Percentiles rank a stretch among this genome's conserved stretches.
These are phyloP conservation scores for Pelosia muscerda DNA, from an alignment of 2,888 invertebrate genomes.

Conservation along the genomic window DNA sequence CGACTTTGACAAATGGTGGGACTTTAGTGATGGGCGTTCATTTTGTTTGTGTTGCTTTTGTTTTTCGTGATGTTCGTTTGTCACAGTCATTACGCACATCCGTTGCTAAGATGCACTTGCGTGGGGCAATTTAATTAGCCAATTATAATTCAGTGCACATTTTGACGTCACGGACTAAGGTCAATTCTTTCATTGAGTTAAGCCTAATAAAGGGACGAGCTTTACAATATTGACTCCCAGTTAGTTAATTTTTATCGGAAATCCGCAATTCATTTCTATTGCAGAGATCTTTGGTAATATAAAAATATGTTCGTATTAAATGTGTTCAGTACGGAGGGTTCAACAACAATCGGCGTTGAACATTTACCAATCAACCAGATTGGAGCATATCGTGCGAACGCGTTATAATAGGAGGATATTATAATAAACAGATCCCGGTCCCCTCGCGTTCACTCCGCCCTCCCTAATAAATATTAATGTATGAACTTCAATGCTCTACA, in stretches of 20 bases:
- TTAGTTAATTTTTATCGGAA: neutral
- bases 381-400: constrained; percentile 81
- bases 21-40: constrained; percentile 27
- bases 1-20: constrained; percentile 40
- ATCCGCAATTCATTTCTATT: neutral
- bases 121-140: constrained; percentile 76
- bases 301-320: constrained; percentile 13
- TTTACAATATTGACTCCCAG: neutral
- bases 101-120: constrained; percentile 75
- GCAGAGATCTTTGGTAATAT: neutral
- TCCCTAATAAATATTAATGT: constrained; percentile 86
- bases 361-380: constrained; percentile 72
- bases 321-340: constrained; percentile 37
- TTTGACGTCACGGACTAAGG: constrained; percentile 59
- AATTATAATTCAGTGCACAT: constrained; percentile 60
- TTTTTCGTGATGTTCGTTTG: constrained; percentile 59
- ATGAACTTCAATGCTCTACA: constrained; percentile 82
- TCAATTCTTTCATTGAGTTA: constrained; percentile 51
- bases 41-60: constrained; percentile 43
- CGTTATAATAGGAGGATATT: constrained; percentile 86
- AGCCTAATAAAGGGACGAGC: constrained; percentile 14
- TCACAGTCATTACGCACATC: constrained; percentile 77
- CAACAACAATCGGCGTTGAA: constrained; percentile 45
- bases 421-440: constrained; percentile 85
- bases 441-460: constrained; percentile 70